Base-by-base conservation (phyloP, 35 echinoderm and acorn worm genomes). In the Apostichopus californicus region DNA sequence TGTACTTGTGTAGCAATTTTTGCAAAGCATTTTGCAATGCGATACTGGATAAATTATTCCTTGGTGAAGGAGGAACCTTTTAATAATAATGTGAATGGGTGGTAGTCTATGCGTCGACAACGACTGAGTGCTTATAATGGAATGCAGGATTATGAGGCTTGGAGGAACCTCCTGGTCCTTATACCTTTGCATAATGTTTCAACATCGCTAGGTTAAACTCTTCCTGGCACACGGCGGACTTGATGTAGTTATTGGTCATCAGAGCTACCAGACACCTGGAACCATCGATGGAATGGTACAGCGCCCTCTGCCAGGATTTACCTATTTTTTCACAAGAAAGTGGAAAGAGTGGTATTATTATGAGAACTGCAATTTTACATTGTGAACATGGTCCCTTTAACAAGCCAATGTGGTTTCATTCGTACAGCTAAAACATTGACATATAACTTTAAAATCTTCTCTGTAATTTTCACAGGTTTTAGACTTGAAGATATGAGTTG, bases 261-360 rank as follows among this genome's bases (percentile, higher is more conserved):
- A 95, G 58, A 10, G 96, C 96, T 26, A 98, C 60, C 71, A 98
- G 68, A 79, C 91, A 91, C 8, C 59, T 89, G 57, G 86, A 95
- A 52, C 96, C 96, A 92, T 98, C 96, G 13, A 98, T 98, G 77
- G 96, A 89, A 57, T 98, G 96, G 83, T 98, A 98, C 4, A 98
- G 77, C 17, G 94, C 94, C 60, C 91, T 57, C 77, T 98, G 96
- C 96, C 96, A 98, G 3, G 96, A 73, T 88, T 83, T 95, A 81
- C 96, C 96, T 98, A 54, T 13, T 61, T 61, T 46, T 46, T 46
- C 3, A 46, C 34, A 12, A 61, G 12, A 61, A 12, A 61, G 12
- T 61, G 12, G 12, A 61, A 61, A 61, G 58, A 5, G 8, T 61
- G 0, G 26, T 28, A 28, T 8, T 60, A 12, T 60, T 61, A 61